Base-by-base conservation (phyloP, 2,888 invertebrate species). In the Bimastos eiseni region DNA sequence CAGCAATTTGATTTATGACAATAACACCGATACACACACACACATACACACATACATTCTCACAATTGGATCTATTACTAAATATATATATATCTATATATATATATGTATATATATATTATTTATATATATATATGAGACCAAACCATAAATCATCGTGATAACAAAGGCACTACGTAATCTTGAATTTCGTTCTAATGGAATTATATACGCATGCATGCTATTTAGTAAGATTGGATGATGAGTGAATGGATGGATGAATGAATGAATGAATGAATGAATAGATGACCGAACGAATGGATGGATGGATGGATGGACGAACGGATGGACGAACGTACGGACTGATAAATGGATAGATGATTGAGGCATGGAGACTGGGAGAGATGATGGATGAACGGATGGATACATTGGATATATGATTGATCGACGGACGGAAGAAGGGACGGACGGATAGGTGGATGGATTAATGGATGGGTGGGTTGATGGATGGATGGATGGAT, bases 101-200 rank as follows among this genome's bases (percentile, higher is more conserved):
- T 70, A n/a, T 55, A 70, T 11, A 8, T 70, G n/a, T 70, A 55
- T 70, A 70, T n/a, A n/a, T 70, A n/a, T 70, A 70, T n/a, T 70
- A n/a, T 70, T n/a, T 70, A 70, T 70, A n/a, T 70, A 70, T 1
- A 70, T 70, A 70, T 70, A 70, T n/a, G 21, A 49, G 24, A 19
- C 19, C 24, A 15, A 4, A 24, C 70, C 70, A 70, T 70, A 70
- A 70, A 70, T 70, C 70, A 70, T n/a, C 30, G 70, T n/a, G 70
- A 70, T 70, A 70, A 70, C n/a, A n/a, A 70, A 70, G n/a, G 30
- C 70, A 70, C 70, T 70, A n/a, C 70, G 55, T 70, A n/a, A 70
- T 70, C 30, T 70, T n/a, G 70, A 11, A 70, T 70, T 70, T 70
- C 70, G 70, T 70, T 70, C 70, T 70, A 70, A n/a, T 70, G 70